Base-by-base conservation (phyloP, 2,113 vertebrate species). In the Climacteris rufus region DNA sequence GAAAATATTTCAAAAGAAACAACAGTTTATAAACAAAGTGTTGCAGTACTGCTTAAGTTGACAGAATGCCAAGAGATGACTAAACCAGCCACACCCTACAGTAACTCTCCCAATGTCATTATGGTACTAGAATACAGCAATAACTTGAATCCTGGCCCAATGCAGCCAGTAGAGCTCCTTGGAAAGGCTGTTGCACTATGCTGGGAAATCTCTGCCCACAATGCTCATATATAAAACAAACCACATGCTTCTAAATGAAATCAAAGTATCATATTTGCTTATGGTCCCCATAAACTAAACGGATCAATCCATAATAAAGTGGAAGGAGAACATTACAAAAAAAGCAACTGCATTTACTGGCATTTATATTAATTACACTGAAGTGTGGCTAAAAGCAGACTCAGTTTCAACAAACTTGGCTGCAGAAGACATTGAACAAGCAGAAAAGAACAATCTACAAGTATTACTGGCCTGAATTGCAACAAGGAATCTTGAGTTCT, bases 301-400 rank as follows among this genome's bases (percentile, higher is more conserved):
- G 44, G 54, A 93, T 93, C 72, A 82, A 92, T 93, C 74, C 50
- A 72, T 87, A 95, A 86, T 83, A 64, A 95, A 91, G 33, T 69
- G 76, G 49, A 89, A 82, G 24, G 11, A 92, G 54, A 78, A 77
- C 3, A 11, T 37, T 82, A 54, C 28, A 68, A 80, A 93, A 42
- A 87, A 86, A 77, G 30, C 24, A 90, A 59, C 39, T 35, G 40
- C 68, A 74, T 31, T 94, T 75, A 74, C 44, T 78, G 56, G 52
- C 71, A 50, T 76, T 77, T 77, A 72, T 74, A 78, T 89, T 91
- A 74, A 81, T 89, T 89, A 72, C 63, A 59, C 33, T 52, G 17
- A 86, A 94, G 54, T 6, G 8, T 31, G 23, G 47, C 31, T 92
- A 30, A 90, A 77, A 80, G 76, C 7, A 35, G 50, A 82, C 44